phyloP scores from a whole-genome alignment of 2,797 vertebrate species.

The Chaetodon trifasciatus region DNA sequence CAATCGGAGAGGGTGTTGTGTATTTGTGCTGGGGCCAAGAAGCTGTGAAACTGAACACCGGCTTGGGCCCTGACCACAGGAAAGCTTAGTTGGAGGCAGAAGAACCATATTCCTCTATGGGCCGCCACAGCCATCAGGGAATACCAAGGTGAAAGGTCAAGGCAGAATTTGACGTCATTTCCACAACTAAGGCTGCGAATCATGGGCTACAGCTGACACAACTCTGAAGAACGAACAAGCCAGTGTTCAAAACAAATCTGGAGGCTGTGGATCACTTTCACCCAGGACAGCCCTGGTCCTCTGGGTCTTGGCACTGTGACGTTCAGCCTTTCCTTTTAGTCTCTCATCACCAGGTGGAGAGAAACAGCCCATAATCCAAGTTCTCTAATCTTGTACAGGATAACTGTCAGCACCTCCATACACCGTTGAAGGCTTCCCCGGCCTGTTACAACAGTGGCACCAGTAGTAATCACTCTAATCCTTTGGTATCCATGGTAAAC shows the following conservation, averaged over 20 bases:
- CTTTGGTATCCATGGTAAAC: constrained; percentile 74
- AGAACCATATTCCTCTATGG: constrained; percentile 58
- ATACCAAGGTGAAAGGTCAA: constrained; percentile 71
- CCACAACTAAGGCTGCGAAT: constrained; percentile 11
- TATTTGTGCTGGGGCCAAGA: constrained; percentile 82
- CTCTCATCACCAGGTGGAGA: constrained; percentile 77
- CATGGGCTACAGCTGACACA: constrained; percentile 40
- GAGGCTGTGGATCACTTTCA: constrained; percentile 43
- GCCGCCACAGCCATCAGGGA: constrained; percentile 53
- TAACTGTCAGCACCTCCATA: constrained; percentile 77
- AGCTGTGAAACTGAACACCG: constrained; percentile 74
- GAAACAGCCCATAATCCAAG: constrained; percentile 73
- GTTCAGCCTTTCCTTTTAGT: constrained; percentile 54
- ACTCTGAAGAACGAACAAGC: constrained; percentile 35
- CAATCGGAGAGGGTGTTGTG: constrained; percentile 82
- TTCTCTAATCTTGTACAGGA: constrained; percentile 75
- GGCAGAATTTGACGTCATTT: constrained; percentile 55
- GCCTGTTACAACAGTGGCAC: constrained; percentile 76
- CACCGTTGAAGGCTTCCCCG: constrained; percentile 61
- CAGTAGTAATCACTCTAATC: constrained; percentile 79
- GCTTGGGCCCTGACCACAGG: constrained; percentile 48
- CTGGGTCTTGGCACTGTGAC: constrained; percentile 29
- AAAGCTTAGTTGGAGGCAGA: constrained; percentile 60
- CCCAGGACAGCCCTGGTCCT: constrained; percentile 27
- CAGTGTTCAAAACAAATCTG: constrained; percentile 12